Evolutionary conservation across 1,140 invertebrate species (phyloP).

Genomic region (Drosophila kurseongensis): DNA sequence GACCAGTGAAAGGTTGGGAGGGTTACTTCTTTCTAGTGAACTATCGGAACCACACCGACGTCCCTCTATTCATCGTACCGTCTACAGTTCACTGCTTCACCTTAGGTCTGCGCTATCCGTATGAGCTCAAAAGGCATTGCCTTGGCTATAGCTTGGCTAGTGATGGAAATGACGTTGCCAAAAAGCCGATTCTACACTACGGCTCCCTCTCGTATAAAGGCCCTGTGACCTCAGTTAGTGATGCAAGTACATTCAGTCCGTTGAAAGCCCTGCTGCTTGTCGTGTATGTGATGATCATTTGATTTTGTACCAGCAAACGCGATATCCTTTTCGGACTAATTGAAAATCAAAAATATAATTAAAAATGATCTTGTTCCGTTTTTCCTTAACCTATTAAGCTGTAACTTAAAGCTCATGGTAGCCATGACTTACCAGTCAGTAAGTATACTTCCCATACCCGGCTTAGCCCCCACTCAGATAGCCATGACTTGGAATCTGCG

Average conservation of each 20-base stretch:
- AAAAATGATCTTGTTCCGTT: neutral
- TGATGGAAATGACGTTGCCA: neutral
- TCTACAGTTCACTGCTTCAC: constrained; percentile 26
- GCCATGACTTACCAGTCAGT: constrained; percentile 4
- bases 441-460: neutral
- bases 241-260: neutral
- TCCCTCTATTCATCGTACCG: neutral
- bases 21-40: neutral
- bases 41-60: neutral
- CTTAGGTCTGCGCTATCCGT: constrained; percentile 14
- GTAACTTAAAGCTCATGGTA: neutral
- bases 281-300: neutral
- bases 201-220: neutral
- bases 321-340: neutral
- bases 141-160: neutral
- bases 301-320: neutral
- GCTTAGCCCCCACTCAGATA: neutral
- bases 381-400: neutral
- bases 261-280: neutral
- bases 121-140: constrained; percentile 8
- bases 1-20: too few relatives aligned
- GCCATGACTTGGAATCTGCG: constrained; percentile 5
- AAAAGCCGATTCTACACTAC: constrained; percentile 16
- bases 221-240: neutral
- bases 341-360: neutral